phyloP scores from a whole-genome alignment of 2,113 vertebrate species.

The Petromus typicus region DNA sequence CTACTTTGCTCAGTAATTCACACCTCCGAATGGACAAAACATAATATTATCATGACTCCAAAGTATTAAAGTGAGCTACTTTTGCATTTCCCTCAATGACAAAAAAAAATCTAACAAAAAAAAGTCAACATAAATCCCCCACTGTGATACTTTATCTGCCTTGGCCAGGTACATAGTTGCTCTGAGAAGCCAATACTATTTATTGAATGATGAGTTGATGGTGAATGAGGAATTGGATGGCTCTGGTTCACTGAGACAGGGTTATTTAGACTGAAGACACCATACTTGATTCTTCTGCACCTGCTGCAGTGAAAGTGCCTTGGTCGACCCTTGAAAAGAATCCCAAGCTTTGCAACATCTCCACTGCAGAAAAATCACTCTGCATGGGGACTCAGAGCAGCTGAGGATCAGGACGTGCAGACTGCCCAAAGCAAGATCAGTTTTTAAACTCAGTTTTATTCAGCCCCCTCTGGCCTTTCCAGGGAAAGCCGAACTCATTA shows the following conservation, averaged over 20 bases:
- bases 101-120: neutral
- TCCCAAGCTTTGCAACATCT: neutral
- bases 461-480: constrained; percentile 1
- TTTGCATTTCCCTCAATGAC: constrained; percentile 27
- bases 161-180: neutral
- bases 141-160: constrained; percentile 5
- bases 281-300: constrained; percentile 62
- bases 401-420: neutral
- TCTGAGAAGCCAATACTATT: neutral
- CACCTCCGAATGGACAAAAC: neutral
- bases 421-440: neutral
- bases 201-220: constrained; percentile 34
- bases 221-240: constrained; percentile 38
- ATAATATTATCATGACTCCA: neutral
- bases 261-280: neutral
- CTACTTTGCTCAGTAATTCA: neutral
- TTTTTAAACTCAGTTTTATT: constrained; percentile 34
- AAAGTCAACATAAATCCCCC: neutral
- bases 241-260: constrained; percentile 34
- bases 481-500: constrained; percentile 57
- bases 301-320: constrained; percentile 60
- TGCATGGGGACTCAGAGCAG: neutral
- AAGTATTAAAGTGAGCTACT: neutral
- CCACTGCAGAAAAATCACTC: neutral
- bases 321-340: no score